Evolutionary conservation across 1,140 invertebrate genomes (phyloP), one percentile per base, ranked within the genome.

Genomic region (Drosophila azteca): DNA sequence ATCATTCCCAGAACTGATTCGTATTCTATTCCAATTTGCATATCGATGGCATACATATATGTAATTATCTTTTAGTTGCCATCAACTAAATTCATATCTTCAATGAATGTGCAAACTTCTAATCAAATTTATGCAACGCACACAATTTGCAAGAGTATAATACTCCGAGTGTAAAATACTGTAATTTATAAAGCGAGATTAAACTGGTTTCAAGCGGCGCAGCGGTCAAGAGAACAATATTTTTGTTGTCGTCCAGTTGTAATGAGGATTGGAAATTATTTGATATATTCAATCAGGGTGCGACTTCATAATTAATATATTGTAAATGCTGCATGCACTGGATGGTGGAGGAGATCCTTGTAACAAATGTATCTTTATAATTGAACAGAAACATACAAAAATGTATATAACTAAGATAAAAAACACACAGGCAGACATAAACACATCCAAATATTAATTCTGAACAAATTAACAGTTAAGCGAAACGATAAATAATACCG

Each of bases 221-320:
- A 60, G 54, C 62, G 57, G 49, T 79, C 70, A 67, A 73, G 48
- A 54, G 76, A 79, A 63, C 61, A 77, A 77, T 71, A 74, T 78
- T 66, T 66, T 77, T 81, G 44, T 61, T 65, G 24, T 26, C 24
- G 24, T 26, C 24, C 24, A 26, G 24, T 26, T 26, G 57, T 51
- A 70, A 68, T 67, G 49, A 68, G 62, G 68, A 29, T 17, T 53
- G 22, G 55, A 11, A 57, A 41, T 57, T 41, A 49, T 58, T 68
- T 69, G 66, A 69, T 55, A 41, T 69, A 13, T 39, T 4, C 1
- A 13, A 39, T 39, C 35, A 39, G 66, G 64, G 51, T 69, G 66
- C 66, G 64, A 68, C 64, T 69, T 49, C 51, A 69, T 69, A 69
- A 69, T 69, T 69, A 69, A 69, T 69, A 69, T 39, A 13, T 39